A percentile compares a stretch with the other conserved stretches of the same genome.
These are phyloP conservation scores for Hippocampus comes DNA, from an alignment of 2,113 vertebrate species.

Conservation along the genomic window DNA sequence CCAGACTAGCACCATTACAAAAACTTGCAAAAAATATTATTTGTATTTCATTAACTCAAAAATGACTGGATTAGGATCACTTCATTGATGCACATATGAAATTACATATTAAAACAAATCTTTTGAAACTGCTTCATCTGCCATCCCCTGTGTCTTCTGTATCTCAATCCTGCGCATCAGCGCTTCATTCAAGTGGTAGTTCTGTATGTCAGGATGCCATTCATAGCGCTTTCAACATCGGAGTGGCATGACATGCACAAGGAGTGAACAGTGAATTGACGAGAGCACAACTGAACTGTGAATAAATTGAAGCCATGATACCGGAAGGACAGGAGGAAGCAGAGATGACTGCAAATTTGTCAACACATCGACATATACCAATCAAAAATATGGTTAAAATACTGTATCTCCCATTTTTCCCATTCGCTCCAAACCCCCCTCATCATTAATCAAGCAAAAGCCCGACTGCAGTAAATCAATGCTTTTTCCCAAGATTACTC, in stretches of 20 bases:
- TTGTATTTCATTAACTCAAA: too few relatives aligned
- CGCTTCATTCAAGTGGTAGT: constrained; percentile 11
- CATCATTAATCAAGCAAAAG: constrained; percentile 41
- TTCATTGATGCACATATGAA: too few relatives aligned
- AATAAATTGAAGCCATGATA: background rate
- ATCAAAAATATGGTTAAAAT: background rate
- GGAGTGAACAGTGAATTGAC: constrained; percentile 27
- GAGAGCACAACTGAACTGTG: background rate
- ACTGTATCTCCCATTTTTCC: constrained; percentile 16
- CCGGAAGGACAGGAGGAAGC: constrained; percentile 7
- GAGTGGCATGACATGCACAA: background rate
- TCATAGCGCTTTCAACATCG: constrained; percentile 20
- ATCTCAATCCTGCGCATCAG: background rate
- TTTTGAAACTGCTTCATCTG: background rate
- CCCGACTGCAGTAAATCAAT: constrained; percentile 52
- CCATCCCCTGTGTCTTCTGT: background rate
- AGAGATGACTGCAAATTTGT: constrained; percentile 31
- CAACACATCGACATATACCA: constrained; percentile 19
- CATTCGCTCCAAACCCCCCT: constrained; percentile 25
- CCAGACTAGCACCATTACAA: background rate
- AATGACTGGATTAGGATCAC: too few relatives aligned
- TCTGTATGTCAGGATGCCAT: constrained; percentile 4
- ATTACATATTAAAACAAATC: too few relatives aligned
- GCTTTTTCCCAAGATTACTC: constrained; percentile 33
- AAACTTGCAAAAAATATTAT: background rate